A percentile compares a stretch with the other conserved stretches of the same genome.
Evolutionary conservation across 2,888 invertebrate species (phyloP).

Genomic region (Globia sparganii): DNA sequence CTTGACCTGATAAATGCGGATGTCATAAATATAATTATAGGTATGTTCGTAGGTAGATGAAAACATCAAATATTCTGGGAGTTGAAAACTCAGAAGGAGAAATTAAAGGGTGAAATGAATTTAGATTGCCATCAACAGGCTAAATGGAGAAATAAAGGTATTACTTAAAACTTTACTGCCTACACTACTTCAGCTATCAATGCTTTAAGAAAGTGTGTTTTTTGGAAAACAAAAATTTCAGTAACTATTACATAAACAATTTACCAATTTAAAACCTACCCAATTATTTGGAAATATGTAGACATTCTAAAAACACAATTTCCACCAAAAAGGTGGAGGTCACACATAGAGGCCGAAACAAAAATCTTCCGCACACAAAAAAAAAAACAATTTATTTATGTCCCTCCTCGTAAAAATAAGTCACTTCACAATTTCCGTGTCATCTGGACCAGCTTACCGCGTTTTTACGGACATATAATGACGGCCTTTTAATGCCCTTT

Average conservation of each 20-base stretch:
- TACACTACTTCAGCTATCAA: background rate
- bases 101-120: background rate
- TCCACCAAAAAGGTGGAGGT: background rate
- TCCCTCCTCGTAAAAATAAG: constrained; percentile 14
- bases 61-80: background rate
- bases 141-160: background rate
- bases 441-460: constrained; percentile 23
- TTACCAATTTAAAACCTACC: background rate
- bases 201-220: too few relatives aligned
- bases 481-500: constrained; percentile 40
- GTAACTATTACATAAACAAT: background rate
- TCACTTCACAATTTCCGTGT: constrained; percentile 34
- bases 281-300: background rate
- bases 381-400: constrained; percentile 24
- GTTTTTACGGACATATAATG: constrained; percentile 16
- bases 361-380: background rate
- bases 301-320: background rate
- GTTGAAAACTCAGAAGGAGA: background rate
- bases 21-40: background rate
- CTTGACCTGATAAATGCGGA: background rate
- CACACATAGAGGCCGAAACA: background rate
- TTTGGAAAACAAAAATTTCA: background rate
- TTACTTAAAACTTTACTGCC: background rate
- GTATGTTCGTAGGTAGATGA: background rate
- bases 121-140: background rate